A percentile compares a stretch with the other conserved stretches of the same genome.
Evolutionary conservation across 2,888 invertebrate genomes (phyloP).

Genomic region (Lypha dubia): DNA sequence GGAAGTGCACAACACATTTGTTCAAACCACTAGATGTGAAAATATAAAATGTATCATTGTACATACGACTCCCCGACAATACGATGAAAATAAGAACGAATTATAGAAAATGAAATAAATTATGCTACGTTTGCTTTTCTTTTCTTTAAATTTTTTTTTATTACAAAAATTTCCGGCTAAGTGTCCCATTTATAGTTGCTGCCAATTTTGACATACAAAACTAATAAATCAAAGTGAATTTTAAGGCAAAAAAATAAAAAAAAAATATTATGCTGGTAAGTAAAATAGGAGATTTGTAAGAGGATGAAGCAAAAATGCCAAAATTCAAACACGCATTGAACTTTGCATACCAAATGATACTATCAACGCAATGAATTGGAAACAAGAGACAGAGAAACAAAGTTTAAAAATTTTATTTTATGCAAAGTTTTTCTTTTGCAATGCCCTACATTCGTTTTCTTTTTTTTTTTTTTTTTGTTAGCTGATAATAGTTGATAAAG

Average conservation of each 20-base stretch:
- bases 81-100: constrained; percentile 16
- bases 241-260: not conserved
- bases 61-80: no score
- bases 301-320: constrained; percentile 19
- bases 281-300: constrained; percentile 1
- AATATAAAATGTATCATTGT: constrained; percentile 32
- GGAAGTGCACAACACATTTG: constrained; percentile 44
- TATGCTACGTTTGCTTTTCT: constrained; percentile 27
- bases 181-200: constrained; percentile 60
- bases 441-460: constrained; percentile 46
- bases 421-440: not conserved
- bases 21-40: constrained; percentile 35
- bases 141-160: no score
- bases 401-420: constrained; percentile 16
- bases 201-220: constrained; percentile 65
- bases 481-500: not conserved
- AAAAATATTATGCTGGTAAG: not conserved
- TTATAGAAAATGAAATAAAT: constrained; percentile 40
- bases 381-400: constrained; percentile 44
- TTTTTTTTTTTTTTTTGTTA: no score
- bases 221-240: constrained; percentile 63
- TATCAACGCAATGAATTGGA: constrained; percentile 45
- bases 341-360: constrained; percentile 44
- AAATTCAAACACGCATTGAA: constrained; percentile 52
- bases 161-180: constrained; percentile 20